These are phyloP conservation scores for Nannoperca obscura DNA, from an alignment of 2,797 vertebrate species.

Conservation along the genomic window DNA sequence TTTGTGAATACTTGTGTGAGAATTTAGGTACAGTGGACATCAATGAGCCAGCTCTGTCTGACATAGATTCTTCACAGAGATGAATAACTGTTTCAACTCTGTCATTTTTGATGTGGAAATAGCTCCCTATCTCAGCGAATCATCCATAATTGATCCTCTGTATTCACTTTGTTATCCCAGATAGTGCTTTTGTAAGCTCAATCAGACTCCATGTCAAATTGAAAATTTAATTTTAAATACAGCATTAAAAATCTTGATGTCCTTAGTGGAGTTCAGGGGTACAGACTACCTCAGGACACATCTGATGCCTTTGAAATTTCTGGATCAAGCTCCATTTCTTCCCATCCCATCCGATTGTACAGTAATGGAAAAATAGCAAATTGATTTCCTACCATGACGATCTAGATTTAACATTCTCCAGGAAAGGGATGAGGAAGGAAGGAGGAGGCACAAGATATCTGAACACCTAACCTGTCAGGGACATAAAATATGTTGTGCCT, in stretches of 20 bases:
- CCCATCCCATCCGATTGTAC: slow-evolving; percentile 33
- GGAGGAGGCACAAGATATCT: slow-evolving; percentile 55
- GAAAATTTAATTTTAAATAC: slow-evolving; percentile 45
- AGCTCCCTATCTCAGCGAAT: slow-evolving; percentile 58
- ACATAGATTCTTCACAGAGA: slow-evolving; percentile 58
- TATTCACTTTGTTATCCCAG: slow-evolving; percentile 59
- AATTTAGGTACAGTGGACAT: slow-evolving; percentile 44
- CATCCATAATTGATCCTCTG: slow-evolving; percentile 69
- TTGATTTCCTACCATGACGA: slow-evolving; percentile 54
- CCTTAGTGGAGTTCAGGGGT: slow-evolving; percentile 34
- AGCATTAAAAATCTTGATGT: slow-evolving; percentile 19
- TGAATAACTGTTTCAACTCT: slow-evolving; percentile 64
- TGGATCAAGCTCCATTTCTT: slow-evolving; percentile 52
- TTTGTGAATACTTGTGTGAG: slow-evolving; percentile 51
- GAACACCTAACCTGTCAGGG: slow-evolving; percentile 62
- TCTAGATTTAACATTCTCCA: slow-evolving; percentile 58
- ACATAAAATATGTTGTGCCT: slow-evolving; percentile 58
- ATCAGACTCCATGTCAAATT: slow-evolving; percentile 54
- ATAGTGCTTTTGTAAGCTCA: slow-evolving; percentile 48
- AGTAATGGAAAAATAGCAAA: slow-evolving; percentile 56
- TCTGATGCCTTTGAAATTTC: slow-evolving; percentile 37
- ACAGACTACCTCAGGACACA: slow-evolving; percentile 26
- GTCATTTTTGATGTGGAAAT: slow-evolving; percentile 66
- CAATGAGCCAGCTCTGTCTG: slow-evolving; percentile 49
- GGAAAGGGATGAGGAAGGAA: slow-evolving; percentile 32